A percentile compares a stretch with the other conserved stretches of the same genome.
Evolutionary conservation across 2,888 invertebrate genomes (phyloP).

Genomic region (Trisateles emortualis): DNA sequence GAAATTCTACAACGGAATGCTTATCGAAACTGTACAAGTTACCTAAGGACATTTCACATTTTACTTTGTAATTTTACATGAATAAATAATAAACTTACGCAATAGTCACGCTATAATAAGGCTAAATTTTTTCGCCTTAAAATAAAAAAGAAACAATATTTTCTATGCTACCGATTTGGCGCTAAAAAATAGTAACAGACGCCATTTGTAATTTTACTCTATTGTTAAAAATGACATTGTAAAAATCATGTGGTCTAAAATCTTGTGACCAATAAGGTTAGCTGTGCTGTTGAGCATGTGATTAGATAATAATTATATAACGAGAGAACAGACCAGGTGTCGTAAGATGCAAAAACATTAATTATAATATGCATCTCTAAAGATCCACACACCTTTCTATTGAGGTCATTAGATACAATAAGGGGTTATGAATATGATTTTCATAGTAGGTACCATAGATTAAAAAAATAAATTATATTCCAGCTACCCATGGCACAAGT

Average conservation of each 20-base stretch:
- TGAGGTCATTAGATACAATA: too few relatives aligned
- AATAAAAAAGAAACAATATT: not conserved
- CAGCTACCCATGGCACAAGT: too few relatives aligned
- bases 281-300: not conserved
- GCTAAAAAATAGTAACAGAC: too few relatives aligned
- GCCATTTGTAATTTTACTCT: constrained; percentile 1
- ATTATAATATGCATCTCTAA: too few relatives aligned
- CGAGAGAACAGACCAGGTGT: too few relatives aligned
- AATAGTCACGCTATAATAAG: not conserved
- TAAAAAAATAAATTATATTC: too few relatives aligned
- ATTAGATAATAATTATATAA: not conserved
- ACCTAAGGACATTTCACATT: not conserved
- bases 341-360: too few relatives aligned
- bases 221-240: not conserved
- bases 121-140: not conserved
- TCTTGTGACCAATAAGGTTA: not conserved
- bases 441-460: too few relatives aligned
- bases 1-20: constrained; percentile 24
- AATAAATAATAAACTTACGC: too few relatives aligned
- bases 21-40: constrained; percentile 14
- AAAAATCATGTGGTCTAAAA: not conserved
- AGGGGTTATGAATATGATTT: too few relatives aligned
- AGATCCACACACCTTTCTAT: too few relatives aligned
- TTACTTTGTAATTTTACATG: too few relatives aligned
- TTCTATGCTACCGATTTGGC: not conserved